Evolutionary conservation across 1,140 invertebrate genomes (phyloP).

Genomic region (Eriosoma lanigerum): DNA sequence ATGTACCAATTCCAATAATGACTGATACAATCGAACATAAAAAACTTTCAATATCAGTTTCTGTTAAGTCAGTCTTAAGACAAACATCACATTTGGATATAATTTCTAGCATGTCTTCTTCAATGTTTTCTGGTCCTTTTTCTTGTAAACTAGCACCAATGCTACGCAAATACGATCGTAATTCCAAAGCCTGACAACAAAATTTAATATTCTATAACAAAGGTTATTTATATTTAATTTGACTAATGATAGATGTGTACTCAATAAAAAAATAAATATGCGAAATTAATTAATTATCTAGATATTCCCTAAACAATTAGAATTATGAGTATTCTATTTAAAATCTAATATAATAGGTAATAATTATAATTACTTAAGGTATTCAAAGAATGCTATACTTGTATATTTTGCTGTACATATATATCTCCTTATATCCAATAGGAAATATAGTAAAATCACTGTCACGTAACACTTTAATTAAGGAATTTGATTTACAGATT

Average conservation of each 20-base stretch:
- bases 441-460: too few relatives aligned
- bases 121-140: slow-evolving; percentile 33
- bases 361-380: too few relatives aligned
- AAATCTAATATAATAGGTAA: too few relatives aligned
- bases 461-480: too few relatives aligned
- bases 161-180: slow-evolving; percentile 38
- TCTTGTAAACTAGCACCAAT: slow-evolving; percentile 40
- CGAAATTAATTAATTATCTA: too few relatives aligned
- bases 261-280: too few relatives aligned
- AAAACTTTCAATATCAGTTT: slow-evolving; percentile 42
- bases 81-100: slow-evolving; percentile 42
- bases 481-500: too few relatives aligned
- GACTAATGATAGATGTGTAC: background rate
- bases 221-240: background rate
- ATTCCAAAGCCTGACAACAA: slow-evolving; percentile 32
- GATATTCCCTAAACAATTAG: too few relatives aligned
- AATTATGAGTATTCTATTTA: too few relatives aligned
- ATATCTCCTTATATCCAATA: too few relatives aligned
- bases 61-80: slow-evolving; percentile 22
- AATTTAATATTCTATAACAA: background rate
- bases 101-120: slow-evolving; percentile 46
- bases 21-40: slow-evolving; percentile 45
- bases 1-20: slow-evolving; percentile 33
- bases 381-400: too few relatives aligned
- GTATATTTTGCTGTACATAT: too few relatives aligned